Percentiles rank a stretch among this genome's conserved stretches.
These are phyloP conservation scores for Megaleporinus macrocephalus DNA, from an alignment of 2,113 vertebrate genomes.

Conservation along the genomic window DNA sequence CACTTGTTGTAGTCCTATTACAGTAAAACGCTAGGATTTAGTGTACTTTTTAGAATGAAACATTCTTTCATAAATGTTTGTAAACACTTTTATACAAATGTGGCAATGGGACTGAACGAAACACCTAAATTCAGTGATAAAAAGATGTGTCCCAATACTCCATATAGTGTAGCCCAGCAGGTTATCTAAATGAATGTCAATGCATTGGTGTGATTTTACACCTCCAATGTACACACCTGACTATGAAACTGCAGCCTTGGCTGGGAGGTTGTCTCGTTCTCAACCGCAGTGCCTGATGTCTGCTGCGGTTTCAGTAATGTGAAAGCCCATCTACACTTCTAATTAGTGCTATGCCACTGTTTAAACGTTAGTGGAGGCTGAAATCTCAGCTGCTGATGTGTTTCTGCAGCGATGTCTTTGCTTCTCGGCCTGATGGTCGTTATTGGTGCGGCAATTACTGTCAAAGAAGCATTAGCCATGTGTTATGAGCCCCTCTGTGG, in stretches of 20 bases:
- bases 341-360: neutral
- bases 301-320: neutral
- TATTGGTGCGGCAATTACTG: neutral
- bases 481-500: neutral
- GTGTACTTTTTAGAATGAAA: too few species aligned
- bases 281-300: neutral
- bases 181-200: too few species aligned
- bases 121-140: too few species aligned
- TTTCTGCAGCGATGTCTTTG: neutral
- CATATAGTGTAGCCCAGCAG: too few species aligned
- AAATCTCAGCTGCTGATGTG: neutral
- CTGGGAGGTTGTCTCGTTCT: neutral
- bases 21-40: too few species aligned
- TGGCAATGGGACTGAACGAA: too few species aligned
- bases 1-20: too few species aligned
- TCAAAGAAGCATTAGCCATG: neutral
- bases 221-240: neutral
- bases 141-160: too few species aligned
- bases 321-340: neutral
- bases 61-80: too few species aligned
- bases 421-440: neutral
- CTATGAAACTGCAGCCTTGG: neutral
- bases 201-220: too few species aligned
- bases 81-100: too few species aligned
- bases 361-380: neutral